Percentiles rank a stretch among this genome's conserved stretches.
phyloP scores from a whole-genome alignment of 2,113 vertebrate genomes.

The Cynopterus brachyotis region DNA sequence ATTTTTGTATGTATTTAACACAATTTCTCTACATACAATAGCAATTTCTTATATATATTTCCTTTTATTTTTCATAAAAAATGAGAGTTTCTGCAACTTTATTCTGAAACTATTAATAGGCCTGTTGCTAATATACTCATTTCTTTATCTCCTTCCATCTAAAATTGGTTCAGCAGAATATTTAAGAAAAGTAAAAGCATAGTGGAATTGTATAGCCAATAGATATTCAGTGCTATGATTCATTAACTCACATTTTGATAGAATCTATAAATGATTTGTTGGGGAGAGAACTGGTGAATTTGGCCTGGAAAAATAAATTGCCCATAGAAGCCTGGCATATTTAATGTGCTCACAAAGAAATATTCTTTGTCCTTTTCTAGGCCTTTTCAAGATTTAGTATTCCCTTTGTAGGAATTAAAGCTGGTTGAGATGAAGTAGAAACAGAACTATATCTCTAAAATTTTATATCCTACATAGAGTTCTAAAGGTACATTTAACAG shows the following conservation, averaged over 20 bases:
- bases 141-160: neutral
- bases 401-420: constrained; percentile 68
- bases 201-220: neutral
- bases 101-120: neutral
- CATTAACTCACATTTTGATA: constrained; percentile 42
- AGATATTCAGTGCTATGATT: neutral
- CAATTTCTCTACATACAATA: neutral
- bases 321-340: constrained; percentile 40
- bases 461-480: constrained; percentile 38
- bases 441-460: constrained; percentile 39
- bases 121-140: neutral
- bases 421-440: constrained; percentile 59
- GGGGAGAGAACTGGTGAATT: constrained; percentile 40
- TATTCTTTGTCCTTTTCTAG: constrained; percentile 39
- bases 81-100: neutral
- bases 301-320: constrained; percentile 43
- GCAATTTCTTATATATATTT: neutral
- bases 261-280: constrained; percentile 35
- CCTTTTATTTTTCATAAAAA: neutral
- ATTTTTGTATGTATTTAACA: neutral
- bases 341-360: constrained; percentile 69
- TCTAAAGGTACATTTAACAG: constrained; percentile 51
- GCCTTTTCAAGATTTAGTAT: constrained; percentile 70
- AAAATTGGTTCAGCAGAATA: neutral
- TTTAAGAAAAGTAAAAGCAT: neutral